These are phyloP conservation scores for Brachionus manjavacas DNA, from an alignment of 1,140 invertebrate species.

Conservation along the genomic window DNA sequence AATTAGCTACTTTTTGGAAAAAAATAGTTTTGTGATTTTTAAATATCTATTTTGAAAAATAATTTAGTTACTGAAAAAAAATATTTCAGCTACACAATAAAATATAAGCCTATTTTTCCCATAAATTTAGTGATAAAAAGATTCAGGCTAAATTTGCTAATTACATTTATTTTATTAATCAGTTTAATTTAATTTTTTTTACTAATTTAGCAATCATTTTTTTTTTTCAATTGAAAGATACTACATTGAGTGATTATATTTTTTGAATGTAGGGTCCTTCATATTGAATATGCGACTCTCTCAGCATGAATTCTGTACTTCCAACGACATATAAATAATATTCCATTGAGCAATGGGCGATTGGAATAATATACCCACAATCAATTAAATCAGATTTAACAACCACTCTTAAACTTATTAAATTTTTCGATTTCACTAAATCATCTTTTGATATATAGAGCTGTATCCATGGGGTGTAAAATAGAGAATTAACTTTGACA, in stretches of 20 bases:
- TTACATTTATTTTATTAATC: too few species aligned
- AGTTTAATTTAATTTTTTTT: too few species aligned
- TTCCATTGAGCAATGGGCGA: background rate
- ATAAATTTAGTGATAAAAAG: too few species aligned
- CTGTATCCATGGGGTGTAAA: slow-evolving; percentile 19
- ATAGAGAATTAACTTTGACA: background rate
- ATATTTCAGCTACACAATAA: too few species aligned
- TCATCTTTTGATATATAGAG: background rate
- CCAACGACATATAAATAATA: slow-evolving; percentile 31
- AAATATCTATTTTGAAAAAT: too few species aligned
- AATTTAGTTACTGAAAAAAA: too few species aligned
- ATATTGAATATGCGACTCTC: background rate
- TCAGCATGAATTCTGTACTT: slow-evolving; percentile 37
- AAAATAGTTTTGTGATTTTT: too few species aligned
- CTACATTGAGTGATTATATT: background rate
- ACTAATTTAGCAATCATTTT: too few species aligned
- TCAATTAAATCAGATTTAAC: slow-evolving; percentile 10
- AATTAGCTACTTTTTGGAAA: too few species aligned
- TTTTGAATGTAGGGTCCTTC: background rate
- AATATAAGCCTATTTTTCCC: too few species aligned
- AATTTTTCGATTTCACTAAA: background rate
- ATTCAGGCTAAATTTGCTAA: too few species aligned
- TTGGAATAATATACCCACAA: slow-evolving; percentile 12
- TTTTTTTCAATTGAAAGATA: too few species aligned
- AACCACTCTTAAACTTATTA: background rate